Evolutionary conservation across 1,140 invertebrate species (phyloP).

Genomic region (Drosophila lini): DNA sequence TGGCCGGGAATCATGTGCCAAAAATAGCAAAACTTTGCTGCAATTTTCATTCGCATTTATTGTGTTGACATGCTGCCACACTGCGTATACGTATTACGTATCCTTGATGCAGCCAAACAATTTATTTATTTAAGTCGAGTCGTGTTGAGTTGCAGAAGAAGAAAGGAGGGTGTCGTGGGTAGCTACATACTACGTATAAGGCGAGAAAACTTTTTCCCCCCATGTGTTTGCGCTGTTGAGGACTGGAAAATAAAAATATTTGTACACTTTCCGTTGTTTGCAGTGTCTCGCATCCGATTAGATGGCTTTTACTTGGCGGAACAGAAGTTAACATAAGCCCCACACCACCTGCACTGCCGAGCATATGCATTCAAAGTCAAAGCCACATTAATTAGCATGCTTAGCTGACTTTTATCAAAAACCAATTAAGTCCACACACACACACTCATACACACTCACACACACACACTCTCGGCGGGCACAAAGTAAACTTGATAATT

Average conservation of each 20-base stretch:
- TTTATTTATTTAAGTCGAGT: constrained; percentile 62
- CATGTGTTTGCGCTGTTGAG: constrained; percentile 30
- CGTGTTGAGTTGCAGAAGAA: constrained; percentile 30
- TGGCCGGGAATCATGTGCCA: constrained; percentile 52
- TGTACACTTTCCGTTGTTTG: constrained; percentile 43
- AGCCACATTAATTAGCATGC: constrained; percentile 78
- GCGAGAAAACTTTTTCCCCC: constrained; percentile 35
- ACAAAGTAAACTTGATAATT: constrained; percentile 67
- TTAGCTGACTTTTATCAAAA: constrained; percentile 82
- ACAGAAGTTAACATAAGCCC: constrained; percentile 7
- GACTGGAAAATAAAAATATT: constrained; percentile 41
- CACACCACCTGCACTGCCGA: constrained; percentile 15
- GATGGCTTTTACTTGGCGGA: constrained; percentile 5
- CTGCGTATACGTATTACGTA: constrained; percentile 54
- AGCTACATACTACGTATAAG: neutral
- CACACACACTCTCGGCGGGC: constrained; percentile 14
- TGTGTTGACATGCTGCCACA: constrained; percentile 65
- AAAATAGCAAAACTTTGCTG: constrained; percentile 56
- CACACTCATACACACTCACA: constrained; percentile 19
- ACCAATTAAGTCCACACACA: constrained; percentile 71
- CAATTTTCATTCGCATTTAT: constrained; percentile 65
- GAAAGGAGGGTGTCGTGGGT: neutral
- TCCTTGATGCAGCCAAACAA: constrained; percentile 58
- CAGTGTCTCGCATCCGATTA: constrained; percentile 17
- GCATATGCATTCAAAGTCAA: constrained; percentile 67